Evolutionary conservation across 2,888 invertebrate genomes (phyloP).

Genomic region (Hypsopygia costalis): DNA sequence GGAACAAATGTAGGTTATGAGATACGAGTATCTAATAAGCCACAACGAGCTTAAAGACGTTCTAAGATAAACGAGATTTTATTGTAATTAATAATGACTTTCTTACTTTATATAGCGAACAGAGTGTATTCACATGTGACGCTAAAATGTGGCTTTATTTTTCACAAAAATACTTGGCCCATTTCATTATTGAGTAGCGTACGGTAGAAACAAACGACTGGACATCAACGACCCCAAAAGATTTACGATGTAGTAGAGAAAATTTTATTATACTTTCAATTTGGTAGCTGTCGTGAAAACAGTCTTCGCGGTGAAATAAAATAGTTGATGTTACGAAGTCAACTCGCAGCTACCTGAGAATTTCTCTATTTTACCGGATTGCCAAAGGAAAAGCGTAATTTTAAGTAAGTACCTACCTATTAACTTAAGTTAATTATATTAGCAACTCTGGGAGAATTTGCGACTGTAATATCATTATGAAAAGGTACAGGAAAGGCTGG

Average conservation of each 20-base stretch:
- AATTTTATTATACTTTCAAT: slow-evolving; percentile 62
- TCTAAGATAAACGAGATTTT: no score
- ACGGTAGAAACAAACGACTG: slow-evolving; percentile 45
- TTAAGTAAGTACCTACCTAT: slow-evolving; percentile 35
- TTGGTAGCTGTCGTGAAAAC: slow-evolving; percentile 38
- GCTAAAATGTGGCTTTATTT: slow-evolving; percentile 5
- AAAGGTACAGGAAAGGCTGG: slow-evolving; percentile 44
- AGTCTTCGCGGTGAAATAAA: slow-evolving; percentile 37
- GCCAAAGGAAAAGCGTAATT: slow-evolving; percentile 40
- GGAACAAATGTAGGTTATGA: no score
- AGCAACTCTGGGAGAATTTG: slow-evolving; percentile 47
- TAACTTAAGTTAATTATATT: slow-evolving; percentile 54
- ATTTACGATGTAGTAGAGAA: slow-evolving; percentile 55
- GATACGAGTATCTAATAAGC: no score
- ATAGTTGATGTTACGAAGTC: slow-evolving; percentile 20
- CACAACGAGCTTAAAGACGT: no score
- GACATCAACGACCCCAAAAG: slow-evolving; percentile 44
- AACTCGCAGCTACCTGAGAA: slow-evolving; percentile 27
- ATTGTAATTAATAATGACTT: no score
- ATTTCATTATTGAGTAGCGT: slow-evolving; percentile 28
- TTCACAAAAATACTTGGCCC: slow-evolving; percentile 11
- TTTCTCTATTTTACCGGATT: slow-evolving; percentile 40
- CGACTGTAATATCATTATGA: slow-evolving; percentile 50
- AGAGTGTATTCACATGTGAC: no score
- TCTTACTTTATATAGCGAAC: no score